Conservation (phyloP, 2,888 invertebrate species). For the Cistogaster globosa region DNA sequence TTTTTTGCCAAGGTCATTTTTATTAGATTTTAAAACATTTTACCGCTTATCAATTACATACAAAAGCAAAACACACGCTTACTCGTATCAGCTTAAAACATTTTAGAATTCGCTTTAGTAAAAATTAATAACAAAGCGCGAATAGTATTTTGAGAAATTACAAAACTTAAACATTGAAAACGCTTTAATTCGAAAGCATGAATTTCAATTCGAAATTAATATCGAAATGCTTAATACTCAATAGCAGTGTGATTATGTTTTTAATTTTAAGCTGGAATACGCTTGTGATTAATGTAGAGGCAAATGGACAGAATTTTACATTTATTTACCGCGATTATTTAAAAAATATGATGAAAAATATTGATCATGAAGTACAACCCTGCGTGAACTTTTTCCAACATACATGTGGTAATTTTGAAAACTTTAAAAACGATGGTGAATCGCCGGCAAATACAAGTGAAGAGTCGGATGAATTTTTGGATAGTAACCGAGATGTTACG, state of each 20-base stretch:
- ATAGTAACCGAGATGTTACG: slow-evolving; percentile 71
- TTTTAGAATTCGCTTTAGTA: slow-evolving; percentile 32
- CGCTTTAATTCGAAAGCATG: slow-evolving; percentile 2
- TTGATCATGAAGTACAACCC: slow-evolving; percentile 75
- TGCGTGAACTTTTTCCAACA: slow-evolving; percentile 80
- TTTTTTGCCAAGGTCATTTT: slow-evolving; percentile 56
- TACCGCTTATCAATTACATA: slow-evolving; percentile 58
- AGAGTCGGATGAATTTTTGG: neutral
- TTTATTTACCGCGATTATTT: slow-evolving; percentile 77
- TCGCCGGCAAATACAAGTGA: neutral
- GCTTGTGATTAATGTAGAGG: neutral
- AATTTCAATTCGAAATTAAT: slow-evolving; percentile 36
- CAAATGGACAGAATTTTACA: slow-evolving; percentile 66
- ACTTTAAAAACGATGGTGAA: slow-evolving; percentile 9
- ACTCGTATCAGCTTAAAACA: slow-evolving; percentile 54
- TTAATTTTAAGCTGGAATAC: slow-evolving; percentile 40
- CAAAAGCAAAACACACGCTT: slow-evolving; percentile 41
- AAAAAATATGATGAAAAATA: slow-evolving; percentile 74
- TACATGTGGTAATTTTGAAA: slow-evolving; percentile 77
- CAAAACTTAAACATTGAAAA: slow-evolving; percentile 46
- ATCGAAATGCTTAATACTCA: neutral
- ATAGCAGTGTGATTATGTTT: slow-evolving; percentile 8
- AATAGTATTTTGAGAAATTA: slow-evolving; percentile 61
- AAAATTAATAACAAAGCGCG: slow-evolving; percentile 21
- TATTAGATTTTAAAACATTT: slow-evolving; percentile 35